Conservation (phyloP, 2,113 vertebrate genomes). For the Corvus moneduloides region DNA sequence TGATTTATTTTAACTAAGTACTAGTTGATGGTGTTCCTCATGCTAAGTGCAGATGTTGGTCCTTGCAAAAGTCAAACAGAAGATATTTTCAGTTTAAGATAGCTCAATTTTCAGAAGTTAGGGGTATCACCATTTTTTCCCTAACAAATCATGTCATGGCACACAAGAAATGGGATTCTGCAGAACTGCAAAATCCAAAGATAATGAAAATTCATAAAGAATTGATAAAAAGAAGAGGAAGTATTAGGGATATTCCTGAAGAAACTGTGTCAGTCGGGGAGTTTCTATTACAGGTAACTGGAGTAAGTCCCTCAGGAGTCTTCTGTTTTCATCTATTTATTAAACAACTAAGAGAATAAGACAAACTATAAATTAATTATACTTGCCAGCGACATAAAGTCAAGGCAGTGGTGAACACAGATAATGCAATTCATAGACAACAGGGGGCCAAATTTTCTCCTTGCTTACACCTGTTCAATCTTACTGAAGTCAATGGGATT, state of each 20-base stretch:
- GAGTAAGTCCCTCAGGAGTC: constrained; percentile 52
- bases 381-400: constrained; percentile 35
- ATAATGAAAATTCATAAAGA: constrained; percentile 55
- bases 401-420: constrained; percentile 47
- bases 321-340: constrained; percentile 69
- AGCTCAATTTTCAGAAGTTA: neutral
- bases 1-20: neutral
- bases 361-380: constrained; percentile 70
- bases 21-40: neutral
- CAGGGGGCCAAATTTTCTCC: constrained; percentile 64
- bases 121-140: neutral
- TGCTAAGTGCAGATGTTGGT: neutral
- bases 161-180: neutral
- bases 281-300: constrained; percentile 62
- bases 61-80: neutral
- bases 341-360: constrained; percentile 65
- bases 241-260: constrained; percentile 30
- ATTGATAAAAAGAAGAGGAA: constrained; percentile 41
- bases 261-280: constrained; percentile 40
- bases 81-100: neutral
- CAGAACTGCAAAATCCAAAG: constrained; percentile 3
- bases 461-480: constrained; percentile 59
- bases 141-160: neutral
- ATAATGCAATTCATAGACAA: constrained; percentile 48
- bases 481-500: constrained; percentile 54